Base-by-base conservation (phyloP, 2,888 invertebrate genomes). In the Paralinhomoeus sp. region DNA sequence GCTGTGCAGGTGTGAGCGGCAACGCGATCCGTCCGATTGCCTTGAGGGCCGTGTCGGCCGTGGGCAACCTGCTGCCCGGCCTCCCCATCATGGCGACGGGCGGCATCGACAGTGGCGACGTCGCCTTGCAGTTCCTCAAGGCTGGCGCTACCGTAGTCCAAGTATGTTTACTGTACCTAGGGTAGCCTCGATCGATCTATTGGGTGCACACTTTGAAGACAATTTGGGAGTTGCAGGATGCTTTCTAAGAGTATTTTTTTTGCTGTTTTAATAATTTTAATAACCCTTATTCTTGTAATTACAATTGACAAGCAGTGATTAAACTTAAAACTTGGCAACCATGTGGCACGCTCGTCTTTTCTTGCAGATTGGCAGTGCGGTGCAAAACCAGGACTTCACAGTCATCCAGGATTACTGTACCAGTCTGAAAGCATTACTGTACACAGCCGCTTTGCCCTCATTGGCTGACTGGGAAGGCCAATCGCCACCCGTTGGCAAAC, bases 381-480 rank as follows among this genome's bases (percentile, higher is more conserved):
- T 97, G 21, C 93, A 97, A 65, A 97, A 97, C 67, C 93, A 97
- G 68, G 93, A 97, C 66, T 97, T 89, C 60, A 91, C 91, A 0
- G 68, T 97, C 1, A 77, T 97, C 40, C 81, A 91, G 13, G 93
- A 97, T 65, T 97, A 93, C 62, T 74, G 78, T 45, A 79, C 77
- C 0, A 87, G 33, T 9, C 68, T 93, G 17, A 81, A 82, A 63
- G 73, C 87, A 0, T 64, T 89, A 27, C 65, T 93, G 9, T 91
- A 85, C 61, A 65, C 89, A 13, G 72, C 77, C 52, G 73, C 75
- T 1, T 70, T 79, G 5, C 71, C 74, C 12, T 67, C 62, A 24
- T 55, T 71, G 9, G 67, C 70, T 45, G 71, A 73, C 17, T 97
- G 97, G 97, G 75, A 78, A 53, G 91, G 91, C 0, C 93, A 93